Evolutionary conservation across 2,113 vertebrate genomes (phyloP), one percentile per base, ranked within the genome.

Genomic region (Parotia lawesii): DNA sequence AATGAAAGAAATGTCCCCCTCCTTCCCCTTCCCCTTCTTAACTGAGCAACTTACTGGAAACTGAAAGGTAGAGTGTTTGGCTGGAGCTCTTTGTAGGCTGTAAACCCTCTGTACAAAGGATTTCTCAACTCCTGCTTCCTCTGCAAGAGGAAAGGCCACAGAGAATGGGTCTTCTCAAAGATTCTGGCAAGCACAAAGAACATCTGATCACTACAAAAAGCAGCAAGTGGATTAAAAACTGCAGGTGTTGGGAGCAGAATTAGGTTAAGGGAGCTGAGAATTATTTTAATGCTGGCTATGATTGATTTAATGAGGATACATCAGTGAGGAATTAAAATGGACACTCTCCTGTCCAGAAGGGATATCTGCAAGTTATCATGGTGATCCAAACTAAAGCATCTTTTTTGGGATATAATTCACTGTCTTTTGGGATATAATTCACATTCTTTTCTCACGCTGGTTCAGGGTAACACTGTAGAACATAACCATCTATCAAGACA

Each of bases 131-230:
- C 97, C 42, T 96, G 93, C 85, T 97, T 98, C 95, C 97, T 98
- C 87, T 98, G 96, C 19, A 98, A 91, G 38, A 98, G 97, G 96
- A 98, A 98, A 72, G 98, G 97, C 98, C 98, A 98, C 82, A 98
- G 61, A 7, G 98, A 98, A 95, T 98, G 97, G 12, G 98, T 98
- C 93, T 97, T 98, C 96, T 98, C 98, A 93, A 95, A 97, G 79
- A 98, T 92, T 94, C 98, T 98, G 96, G 57, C 76, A 91, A 92
- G 38, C 29, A 92, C 45, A 96, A 96, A 89, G 24, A 67, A 91
- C 86, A 96, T 24, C 11, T 92, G 61, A 62, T 84, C 71, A 85
- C 42, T 35, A 75, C 66, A 95, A 72, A 19, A 64, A 27, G 22
- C 78, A 82, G 42, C 57, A 76, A n/a, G 47, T 70, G 17, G 12